Base-by-base conservation (phyloP, 2,113 vertebrate species). In the Xiphophorus hellerii region DNA sequence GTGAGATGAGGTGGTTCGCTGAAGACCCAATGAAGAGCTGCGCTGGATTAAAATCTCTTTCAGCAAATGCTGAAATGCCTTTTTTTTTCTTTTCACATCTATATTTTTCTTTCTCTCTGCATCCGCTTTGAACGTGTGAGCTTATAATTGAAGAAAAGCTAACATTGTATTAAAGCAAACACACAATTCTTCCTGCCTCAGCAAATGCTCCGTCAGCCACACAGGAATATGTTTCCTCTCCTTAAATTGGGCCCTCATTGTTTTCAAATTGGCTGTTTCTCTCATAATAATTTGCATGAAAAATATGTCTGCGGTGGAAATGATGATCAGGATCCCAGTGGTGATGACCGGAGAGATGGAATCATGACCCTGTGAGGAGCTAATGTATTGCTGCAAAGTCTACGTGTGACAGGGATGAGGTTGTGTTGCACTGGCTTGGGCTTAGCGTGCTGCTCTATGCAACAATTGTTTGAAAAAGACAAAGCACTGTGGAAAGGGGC, bases 401-500 rank as follows among this genome's bases (percentile, higher is more conserved):
- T 84, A 80, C 76, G 78, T 86, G 78, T 90, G 90, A 93, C 93
- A 92, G 92, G 77, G 90, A 90, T 91, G 86, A 91, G 90, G 87
- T 85, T 90, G 89, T 69, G 71, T 88, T 69, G 88, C 76, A 69
- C 78, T 66, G 81, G 77, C 62, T 81, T 66, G 1, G 78, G 80
- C 73, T 67, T 74, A 28, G 73, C 64, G 20, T 67, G 6, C 77
- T 42, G 80, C 84, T 84, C 72, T 80, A 77, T 76, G 89, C 92
- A 88, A 88, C 89, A 91, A 89, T 89, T 94, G 92, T 92, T 90
- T 88, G 86, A 82, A 88, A 91, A 92, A 92, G 92, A 93, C 91
- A 93, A 93, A 93, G 92, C 84, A 83, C 84, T 92, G 87, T 85
- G 84, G 92, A 92, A 90, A 89, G 85, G 66, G 70, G 66, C 31